A percentile compares a stretch with the other conserved stretches of the same genome.
Conservation (phyloP, 92 coral and sea anemone species). For the Bergia sp. region DNA sequence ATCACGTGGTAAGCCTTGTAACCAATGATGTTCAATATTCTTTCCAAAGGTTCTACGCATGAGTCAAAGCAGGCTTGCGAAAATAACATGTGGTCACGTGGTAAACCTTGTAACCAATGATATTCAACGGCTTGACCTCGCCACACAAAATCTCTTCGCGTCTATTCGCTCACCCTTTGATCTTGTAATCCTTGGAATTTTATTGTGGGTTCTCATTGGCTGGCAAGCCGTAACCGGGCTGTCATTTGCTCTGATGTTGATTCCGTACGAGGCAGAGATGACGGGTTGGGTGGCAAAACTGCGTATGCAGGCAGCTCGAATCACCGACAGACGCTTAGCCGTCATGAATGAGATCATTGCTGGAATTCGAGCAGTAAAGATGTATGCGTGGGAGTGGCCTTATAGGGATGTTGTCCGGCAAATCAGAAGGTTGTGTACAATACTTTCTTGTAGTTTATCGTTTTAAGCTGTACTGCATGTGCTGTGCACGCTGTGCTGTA, state of each 20-base stretch:
- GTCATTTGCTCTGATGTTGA: slow-evolving; percentile 87
- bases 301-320: slow-evolving; percentile 89
- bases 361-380: slow-evolving; percentile 92
- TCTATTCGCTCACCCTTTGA: slow-evolving; percentile 92
- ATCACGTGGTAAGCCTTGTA: slow-evolving; percentile 90
- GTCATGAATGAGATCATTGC: slow-evolving; percentile 92
- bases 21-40: slow-evolving; percentile 82
- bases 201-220: slow-evolving; percentile 86
- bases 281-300: slow-evolving; percentile 96
- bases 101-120: slow-evolving; percentile 92
- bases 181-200: slow-evolving; percentile 75
- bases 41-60: slow-evolving; percentile 77
- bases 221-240: slow-evolving; percentile 95
- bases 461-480: neutral
- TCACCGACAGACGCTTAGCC: slow-evolving; percentile 84
- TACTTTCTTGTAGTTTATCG: too few relatives aligned
- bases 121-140: slow-evolving; percentile 89
- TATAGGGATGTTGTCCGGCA: slow-evolving; percentile 79
- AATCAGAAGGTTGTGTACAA: slow-evolving; percentile 62
- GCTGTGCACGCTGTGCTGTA: neutral
- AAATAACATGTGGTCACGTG: slow-evolving; percentile 94
- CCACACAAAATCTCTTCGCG: slow-evolving; percentile 90
- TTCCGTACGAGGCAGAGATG: slow-evolving; percentile 97
- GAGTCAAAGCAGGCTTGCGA: slow-evolving; percentile 89
- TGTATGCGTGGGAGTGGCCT: slow-evolving; percentile 98